Base-by-base conservation (phyloP, 2,888 invertebrate species). In the Brachynemurus nebulosus region DNA sequence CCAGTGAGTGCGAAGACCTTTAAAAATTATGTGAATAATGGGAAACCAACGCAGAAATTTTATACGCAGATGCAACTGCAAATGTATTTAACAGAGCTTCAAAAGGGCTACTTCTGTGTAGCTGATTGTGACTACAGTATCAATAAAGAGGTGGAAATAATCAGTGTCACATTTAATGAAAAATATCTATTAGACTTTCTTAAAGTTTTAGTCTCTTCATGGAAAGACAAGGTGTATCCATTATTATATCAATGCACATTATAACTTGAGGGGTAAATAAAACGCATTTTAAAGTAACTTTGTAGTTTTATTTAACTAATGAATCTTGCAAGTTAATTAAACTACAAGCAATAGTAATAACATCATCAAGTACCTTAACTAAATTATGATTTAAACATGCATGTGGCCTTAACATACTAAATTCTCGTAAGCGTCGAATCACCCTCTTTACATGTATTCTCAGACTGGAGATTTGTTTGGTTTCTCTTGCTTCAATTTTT, bases 31-130 rank as follows among this genome's bases (percentile, higher is more conserved):
- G 19, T 48, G 18, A 43, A 34, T 20, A 37, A 50, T 44, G 38
- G 36, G 21, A 46, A 45, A 42, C 8, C 40, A 14, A 35, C 44
- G n/a, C 3, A 50, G 3, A 50, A 51, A 47, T 52, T 38, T 41
- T 38, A 35, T 8, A 46, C 45, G 8, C 53, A 53, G 42, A 30
- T 53, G 17, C 47, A 52, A 39, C 20, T 52, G 4, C 50, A 54
- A 45, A 54, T 54, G 53, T 42, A 37, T 38, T 35, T 50, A 11
- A 33, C 33, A 6, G 33, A 44, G 3, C 14, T 27, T 8, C 40
- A 45, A 34, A 41, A 34, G 6, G 7, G 40, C 34, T 45, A 16
- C 14, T 45, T 40, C 30, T 45, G 40, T 17, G 35, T 45, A 14
- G 45, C 45, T 19, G 30, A 45, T 27, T 7, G 37, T 34, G 25